These are phyloP conservation scores for Pilophorus perplexus DNA, from an alignment of 2,888 invertebrate species.

Conservation along the genomic window DNA sequence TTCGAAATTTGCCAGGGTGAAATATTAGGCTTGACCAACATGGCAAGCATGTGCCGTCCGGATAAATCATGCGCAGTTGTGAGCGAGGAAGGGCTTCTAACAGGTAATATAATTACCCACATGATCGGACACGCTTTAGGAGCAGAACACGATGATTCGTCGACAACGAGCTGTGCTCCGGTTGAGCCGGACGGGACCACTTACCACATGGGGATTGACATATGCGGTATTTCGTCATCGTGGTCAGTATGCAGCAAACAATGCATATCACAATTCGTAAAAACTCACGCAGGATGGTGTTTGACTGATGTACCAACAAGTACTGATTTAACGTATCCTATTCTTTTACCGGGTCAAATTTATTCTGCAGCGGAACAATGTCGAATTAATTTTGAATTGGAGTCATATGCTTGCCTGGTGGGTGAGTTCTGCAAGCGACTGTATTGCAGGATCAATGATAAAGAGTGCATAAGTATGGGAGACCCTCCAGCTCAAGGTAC, in stretches of 20 bases:
- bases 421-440: conserved; percentile 55
- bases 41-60: conserved; percentile 59
- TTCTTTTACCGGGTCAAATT: conserved; percentile 49
- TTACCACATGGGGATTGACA: conserved; percentile 44
- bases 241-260: conserved; percentile 46
- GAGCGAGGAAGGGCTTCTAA: conserved; percentile 58
- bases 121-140: conserved; percentile 58
- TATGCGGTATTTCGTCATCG: conserved; percentile 28
- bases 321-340: conserved; percentile 52
- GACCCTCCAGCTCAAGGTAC: conserved; percentile 67
- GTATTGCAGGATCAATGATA: conserved; percentile 56
- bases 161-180: conserved; percentile 36
- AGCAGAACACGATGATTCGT: conserved; percentile 46
- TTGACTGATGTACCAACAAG: conserved; percentile 40
- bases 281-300: conserved; percentile 42
- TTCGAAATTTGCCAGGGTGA: conserved; percentile 52
- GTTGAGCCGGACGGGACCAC: conserved; percentile 41
- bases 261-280: conserved; percentile 41
- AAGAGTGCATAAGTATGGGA: conserved; percentile 57
- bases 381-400: conserved; percentile 44
- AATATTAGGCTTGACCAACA: conserved; percentile 57
- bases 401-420: conserved; percentile 41
- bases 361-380: conserved; percentile 46
- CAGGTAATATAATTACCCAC: conserved; percentile 60
- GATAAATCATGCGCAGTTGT: conserved; percentile 57